Evolutionary conservation across 1,140 invertebrate species (phyloP).

Genomic region (Himalopsyche phryganea): DNA sequence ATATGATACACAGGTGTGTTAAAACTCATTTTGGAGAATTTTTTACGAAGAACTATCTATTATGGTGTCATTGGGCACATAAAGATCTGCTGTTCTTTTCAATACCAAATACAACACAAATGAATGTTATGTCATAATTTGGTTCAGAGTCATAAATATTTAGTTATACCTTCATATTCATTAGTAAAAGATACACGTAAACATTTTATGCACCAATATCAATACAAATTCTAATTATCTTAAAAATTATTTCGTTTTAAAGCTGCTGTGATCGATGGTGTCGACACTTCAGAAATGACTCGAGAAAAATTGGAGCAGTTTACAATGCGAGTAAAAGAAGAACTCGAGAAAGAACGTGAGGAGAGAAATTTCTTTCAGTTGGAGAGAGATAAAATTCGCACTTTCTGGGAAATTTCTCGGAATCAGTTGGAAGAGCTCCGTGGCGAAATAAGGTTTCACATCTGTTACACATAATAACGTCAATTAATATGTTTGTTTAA

Average conservation of each 20-base stretch:
- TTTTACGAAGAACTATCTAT: too few relatives aligned
- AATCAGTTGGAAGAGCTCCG: slow-evolving; percentile 79
- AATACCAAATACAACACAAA: too few relatives aligned
- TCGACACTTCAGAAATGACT: slow-evolving; percentile 88
- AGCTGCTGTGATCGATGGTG: slow-evolving; percentile 78
- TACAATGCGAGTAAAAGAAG: slow-evolving; percentile 80
- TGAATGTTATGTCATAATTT: too few relatives aligned
- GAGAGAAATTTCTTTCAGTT: slow-evolving; percentile 94
- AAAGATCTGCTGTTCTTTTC: too few relatives aligned
- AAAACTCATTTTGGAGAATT: too few relatives aligned
- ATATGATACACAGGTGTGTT: too few relatives aligned
- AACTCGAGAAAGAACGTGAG: slow-evolving; percentile 89
- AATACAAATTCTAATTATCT: too few relatives aligned
- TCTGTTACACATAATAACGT: too few relatives aligned
- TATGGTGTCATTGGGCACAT: too few relatives aligned
- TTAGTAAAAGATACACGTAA: not conserved
- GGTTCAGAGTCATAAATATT: too few relatives aligned
- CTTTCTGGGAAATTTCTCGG: slow-evolving; percentile 86
- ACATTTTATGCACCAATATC: not conserved
- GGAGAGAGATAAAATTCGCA: slow-evolving; percentile 89
- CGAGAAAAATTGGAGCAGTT: slow-evolving; percentile 90
- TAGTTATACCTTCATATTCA: not conserved
- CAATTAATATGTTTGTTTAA: too few relatives aligned
- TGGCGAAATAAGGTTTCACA: slow-evolving; percentile 55
- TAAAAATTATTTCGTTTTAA: too few relatives aligned